Conservation (phyloP, 2,797 vertebrate species). For the Iguana delicatissima region DNA sequence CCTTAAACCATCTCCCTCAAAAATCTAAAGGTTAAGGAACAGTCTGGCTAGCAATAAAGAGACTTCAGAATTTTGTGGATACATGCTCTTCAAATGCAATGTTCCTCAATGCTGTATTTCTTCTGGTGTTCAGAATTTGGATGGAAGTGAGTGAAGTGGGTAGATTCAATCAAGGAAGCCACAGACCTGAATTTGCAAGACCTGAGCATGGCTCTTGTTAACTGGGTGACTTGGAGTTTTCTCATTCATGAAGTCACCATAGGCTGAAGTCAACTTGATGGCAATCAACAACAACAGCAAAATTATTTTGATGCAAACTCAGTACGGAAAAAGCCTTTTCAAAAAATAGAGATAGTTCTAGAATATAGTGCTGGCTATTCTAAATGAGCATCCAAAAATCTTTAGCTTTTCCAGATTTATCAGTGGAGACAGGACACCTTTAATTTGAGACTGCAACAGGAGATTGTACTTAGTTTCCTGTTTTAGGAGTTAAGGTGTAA, state of each 20-base stretch:
- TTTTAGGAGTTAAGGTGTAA: constrained; percentile 2
- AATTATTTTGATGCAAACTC: background rate
- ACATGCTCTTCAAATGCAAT: background rate
- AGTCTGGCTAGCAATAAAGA: constrained; percentile 16
- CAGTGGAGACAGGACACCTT: background rate
- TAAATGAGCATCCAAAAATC: background rate
- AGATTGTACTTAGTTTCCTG: constrained; percentile 8
- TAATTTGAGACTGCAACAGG: background rate
- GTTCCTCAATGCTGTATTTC: background rate
- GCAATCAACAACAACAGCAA: background rate
- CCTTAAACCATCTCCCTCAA: constrained; percentile 8
- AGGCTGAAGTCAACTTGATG: no score
- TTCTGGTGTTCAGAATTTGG: background rate
- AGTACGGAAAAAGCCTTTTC: background rate
- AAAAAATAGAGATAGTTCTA: background rate
- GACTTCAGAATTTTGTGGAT: background rate
- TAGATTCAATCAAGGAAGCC: no score
- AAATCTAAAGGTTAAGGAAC: constrained; percentile 59
- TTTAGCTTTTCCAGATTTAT: background rate
- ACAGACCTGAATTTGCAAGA: no score
- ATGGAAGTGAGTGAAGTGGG: background rate
- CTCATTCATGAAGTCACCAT: no score
- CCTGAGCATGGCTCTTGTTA: no score
- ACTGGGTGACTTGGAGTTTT: no score
- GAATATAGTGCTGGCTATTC: fast-evolving